Conservation (phyloP, 2,113 vertebrate species). For the Blennius ocellaris region DNA sequence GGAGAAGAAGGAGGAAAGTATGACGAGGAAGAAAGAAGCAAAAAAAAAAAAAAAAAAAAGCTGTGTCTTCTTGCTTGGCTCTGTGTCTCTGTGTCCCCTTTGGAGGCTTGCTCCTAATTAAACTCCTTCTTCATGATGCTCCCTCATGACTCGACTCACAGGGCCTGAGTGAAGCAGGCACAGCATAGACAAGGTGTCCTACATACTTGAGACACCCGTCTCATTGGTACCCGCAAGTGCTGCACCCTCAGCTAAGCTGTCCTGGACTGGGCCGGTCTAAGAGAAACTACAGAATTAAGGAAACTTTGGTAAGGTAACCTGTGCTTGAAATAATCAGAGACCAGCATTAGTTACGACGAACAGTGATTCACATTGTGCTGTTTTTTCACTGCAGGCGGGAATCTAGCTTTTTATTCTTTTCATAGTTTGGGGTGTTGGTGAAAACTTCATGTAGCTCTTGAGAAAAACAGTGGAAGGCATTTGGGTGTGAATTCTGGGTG, state of each 20-base stretch:
- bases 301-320: conserved; percentile 13
- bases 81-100: conserved; percentile 76
- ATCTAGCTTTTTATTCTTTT: no score
- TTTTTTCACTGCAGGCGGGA: background rate
- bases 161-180: conserved; percentile 76
- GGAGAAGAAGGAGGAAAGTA: conserved; percentile 29
- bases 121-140: conserved; percentile 83
- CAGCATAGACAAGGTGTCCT: conserved; percentile 83
- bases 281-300: conserved; percentile 16
- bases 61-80: conserved; percentile 68
- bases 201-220: conserved; percentile 82
- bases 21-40: conserved; percentile 48
- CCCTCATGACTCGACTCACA: conserved; percentile 83
- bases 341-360: background rate
- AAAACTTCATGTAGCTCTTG: conserved; percentile 57
- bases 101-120: conserved; percentile 86
- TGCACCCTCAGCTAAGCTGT: conserved; percentile 56
- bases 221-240: conserved; percentile 79
- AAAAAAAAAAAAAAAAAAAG: conserved; percentile 55
- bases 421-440: conserved; percentile 48
- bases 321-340: conserved; percentile 17
- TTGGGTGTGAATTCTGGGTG: conserved; percentile 74
- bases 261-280: conserved; percentile 40
- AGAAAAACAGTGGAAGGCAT: conserved; percentile 56
- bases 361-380: background rate